These are phyloP conservation scores for Trachelus tabidus DNA, from an alignment of 2,888 invertebrate species.

Conservation along the genomic window DNA sequence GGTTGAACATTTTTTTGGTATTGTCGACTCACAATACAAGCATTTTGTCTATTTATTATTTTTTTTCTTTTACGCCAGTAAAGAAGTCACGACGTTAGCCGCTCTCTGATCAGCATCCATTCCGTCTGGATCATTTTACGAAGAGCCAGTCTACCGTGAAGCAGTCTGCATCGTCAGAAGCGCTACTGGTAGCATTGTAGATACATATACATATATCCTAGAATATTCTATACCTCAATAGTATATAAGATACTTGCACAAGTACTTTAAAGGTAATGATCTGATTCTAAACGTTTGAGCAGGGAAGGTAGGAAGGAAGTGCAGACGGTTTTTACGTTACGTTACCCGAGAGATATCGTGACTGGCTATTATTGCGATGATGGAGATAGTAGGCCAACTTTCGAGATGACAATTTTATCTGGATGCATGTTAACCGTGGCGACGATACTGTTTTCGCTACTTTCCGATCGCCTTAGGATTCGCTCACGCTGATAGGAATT, in stretches of 20 bases:
- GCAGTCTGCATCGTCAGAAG: neutral
- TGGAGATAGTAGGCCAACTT: slow-evolving; percentile 59
- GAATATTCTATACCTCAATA: neutral
- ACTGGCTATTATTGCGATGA: slow-evolving; percentile 48
- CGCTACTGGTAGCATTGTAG: neutral
- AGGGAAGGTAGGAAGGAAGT: slow-evolving; percentile 4
- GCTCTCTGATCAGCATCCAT: neutral
- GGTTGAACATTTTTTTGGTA: neutral
- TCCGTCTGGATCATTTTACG: neutral
- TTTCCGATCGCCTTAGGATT: slow-evolving; percentile 31
- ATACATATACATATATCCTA: neutral
- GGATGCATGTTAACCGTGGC: slow-evolving; percentile 29
- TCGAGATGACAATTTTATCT: slow-evolving; percentile 58
- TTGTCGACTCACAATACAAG: neutral
- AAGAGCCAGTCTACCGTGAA: neutral
- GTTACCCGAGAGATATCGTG: slow-evolving; percentile 11
- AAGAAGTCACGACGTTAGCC: neutral
- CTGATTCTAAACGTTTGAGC: neutral
- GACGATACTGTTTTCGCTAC: slow-evolving; percentile 40
- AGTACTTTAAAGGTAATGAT: neutral
- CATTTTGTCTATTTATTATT: neutral
- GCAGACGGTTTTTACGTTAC: neutral
- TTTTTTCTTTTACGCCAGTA: neutral
- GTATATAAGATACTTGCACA: neutral
- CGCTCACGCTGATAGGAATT: neutral